Conservation (phyloP, 2,888 invertebrate species). For the Lochmaea crataegi region DNA sequence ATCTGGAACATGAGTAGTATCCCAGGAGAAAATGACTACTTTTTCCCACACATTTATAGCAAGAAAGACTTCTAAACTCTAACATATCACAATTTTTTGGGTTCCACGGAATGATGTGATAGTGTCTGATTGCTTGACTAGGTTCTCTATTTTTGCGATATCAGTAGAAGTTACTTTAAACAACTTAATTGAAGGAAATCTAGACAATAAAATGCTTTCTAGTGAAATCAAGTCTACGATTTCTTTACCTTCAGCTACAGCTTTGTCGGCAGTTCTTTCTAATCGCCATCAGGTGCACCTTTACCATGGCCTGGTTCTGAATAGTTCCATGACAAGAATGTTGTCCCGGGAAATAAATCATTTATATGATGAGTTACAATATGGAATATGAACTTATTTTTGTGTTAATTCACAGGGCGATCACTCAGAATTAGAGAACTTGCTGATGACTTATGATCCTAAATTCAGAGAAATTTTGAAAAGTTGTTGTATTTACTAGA, state of each 20-base stretch:
- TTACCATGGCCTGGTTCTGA: conserved; percentile 59
- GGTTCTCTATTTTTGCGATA: conserved; percentile 17
- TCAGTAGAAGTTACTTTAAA: conserved; percentile 21
- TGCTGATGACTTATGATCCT: too few relatives aligned
- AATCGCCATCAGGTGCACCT: conserved; percentile 55
- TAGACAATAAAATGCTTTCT: conserved; percentile 44
- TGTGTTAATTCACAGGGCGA: too few relatives aligned
- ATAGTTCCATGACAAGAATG: conserved; percentile 55
- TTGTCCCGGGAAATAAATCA: conserved; percentile 25
- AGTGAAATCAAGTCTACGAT: conserved; percentile 46
- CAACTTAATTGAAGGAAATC: conserved; percentile 31
- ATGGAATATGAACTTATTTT: too few relatives aligned
- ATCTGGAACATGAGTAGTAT: too few relatives aligned
- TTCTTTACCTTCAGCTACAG: conserved; percentile 46
- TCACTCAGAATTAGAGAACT: too few relatives aligned
- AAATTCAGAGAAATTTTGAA: too few relatives aligned
- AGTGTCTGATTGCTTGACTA: conserved; percentile 5
- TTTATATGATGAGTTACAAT: too few relatives aligned
- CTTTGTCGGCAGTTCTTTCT: conserved; percentile 55
- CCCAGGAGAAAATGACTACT: background rate
- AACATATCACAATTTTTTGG: background rate
- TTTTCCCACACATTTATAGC: background rate
- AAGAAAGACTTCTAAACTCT: conserved; percentile 4
- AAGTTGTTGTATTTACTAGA: too few relatives aligned
- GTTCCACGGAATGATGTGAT: background rate